Conservation (phyloP, 2,888 invertebrate genomes). For the Isotomurus palustris region DNA sequence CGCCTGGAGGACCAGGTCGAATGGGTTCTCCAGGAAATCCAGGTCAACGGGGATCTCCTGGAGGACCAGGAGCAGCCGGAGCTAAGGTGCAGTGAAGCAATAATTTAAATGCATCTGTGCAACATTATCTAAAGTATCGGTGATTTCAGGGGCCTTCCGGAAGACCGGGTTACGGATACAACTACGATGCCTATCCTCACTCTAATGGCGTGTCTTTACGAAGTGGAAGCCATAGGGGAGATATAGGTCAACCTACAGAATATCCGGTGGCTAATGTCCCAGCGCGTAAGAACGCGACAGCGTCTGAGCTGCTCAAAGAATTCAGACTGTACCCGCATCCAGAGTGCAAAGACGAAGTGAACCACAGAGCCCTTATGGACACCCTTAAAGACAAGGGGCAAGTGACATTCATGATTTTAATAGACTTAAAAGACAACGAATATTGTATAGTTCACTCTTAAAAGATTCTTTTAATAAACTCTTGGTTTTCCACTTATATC, state of each 20-base stretch:
- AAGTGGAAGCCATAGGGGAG: constrained; percentile 17
- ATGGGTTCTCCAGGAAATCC: background rate
- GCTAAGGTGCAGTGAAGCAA: too few relatives aligned
- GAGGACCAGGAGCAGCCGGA: background rate
- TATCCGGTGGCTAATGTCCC: background rate
- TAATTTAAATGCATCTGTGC: too few relatives aligned
- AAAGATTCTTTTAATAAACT: background rate
- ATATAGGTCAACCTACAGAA: constrained; percentile 15
- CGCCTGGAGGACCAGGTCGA: background rate
- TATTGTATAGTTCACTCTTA: constrained; percentile 38
- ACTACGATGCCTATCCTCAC: background rate
- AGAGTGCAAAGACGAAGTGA: constrained; percentile 31
- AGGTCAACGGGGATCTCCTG: background rate
- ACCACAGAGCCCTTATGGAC: constrained; percentile 27
- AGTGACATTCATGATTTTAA: constrained; percentile 36
- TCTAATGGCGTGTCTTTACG: background rate
- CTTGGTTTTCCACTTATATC: background rate
- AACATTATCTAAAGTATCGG: too few relatives aligned
- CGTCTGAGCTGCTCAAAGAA: constrained; percentile 21
- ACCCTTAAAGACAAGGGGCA: constrained; percentile 27
- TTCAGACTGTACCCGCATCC: constrained; percentile 29
- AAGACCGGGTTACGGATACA: background rate
- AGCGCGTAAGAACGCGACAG: background rate
- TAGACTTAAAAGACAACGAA: constrained; percentile 32
- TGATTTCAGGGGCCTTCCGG: background rate